Evolutionary conservation across 1,140 invertebrate species (phyloP), one percentile per base, ranked within the genome.

Genomic region (Drosophila melanogaster): DNA sequence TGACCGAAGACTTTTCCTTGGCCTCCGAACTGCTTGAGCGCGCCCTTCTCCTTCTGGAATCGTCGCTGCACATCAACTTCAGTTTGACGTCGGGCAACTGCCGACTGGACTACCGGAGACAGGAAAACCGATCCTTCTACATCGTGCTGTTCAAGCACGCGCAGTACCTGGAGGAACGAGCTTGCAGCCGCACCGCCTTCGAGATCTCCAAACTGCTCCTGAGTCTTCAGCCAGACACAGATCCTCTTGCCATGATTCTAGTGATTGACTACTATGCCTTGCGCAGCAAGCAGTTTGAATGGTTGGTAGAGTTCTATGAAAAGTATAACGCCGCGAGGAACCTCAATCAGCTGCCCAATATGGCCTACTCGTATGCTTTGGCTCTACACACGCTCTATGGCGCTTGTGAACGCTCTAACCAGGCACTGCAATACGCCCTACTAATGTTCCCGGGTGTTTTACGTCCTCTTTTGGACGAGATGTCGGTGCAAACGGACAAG

Each of bases 241-340:
- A 99, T 93, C 98, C 98, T 1, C 85, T 98, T 61, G 96, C 95
- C 24, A 94, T 96, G 10, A 93, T 97, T 37, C 93, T 98, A 19
- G 94, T 96, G 72, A 95, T 99, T 3, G 98, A 99, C 91, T 97
- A 97, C 72, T 97, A 98, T 91, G 97, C 98, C 0, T 84, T 99
- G 37, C 93, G 96, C 64, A 94, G 96, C 47, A 94, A 95, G 54
- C 96, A 98, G 92, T 97, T 96, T 86, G 92, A 94, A n/a, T 98
- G 97, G 96, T 93, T 98, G 0, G 93, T 96, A 5, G 93, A 97
- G 49, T 95, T 96, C 46, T 94, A 94, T 55, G 92, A 95, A 17
- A 93, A 95, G 75, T 96, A 95, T 94, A 95, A 96, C 84, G 78
- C 92, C 11, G 84, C 92, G 4, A 94, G 95, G 57, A 96, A 97